phyloP scores from a whole-genome alignment of 2,888 invertebrate genomes.

The Notocelia uddmanniana region DNA sequence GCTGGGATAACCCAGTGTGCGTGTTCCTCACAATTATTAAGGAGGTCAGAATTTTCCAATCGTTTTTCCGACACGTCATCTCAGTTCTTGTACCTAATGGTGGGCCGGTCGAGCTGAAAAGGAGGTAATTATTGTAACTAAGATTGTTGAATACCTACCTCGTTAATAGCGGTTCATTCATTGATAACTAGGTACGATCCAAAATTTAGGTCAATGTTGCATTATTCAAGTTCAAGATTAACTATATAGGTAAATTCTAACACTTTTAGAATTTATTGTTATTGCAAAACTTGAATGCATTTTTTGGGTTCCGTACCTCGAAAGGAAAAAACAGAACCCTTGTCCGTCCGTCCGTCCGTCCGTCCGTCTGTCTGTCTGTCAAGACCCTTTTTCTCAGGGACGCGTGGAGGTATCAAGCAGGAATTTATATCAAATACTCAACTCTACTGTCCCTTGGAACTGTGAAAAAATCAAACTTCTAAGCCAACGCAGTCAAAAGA shows the following conservation, averaged over 20 bases:
- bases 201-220: constrained; percentile 40
- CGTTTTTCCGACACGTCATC: constrained; percentile 9
- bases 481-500: too few species aligned
- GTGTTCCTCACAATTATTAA: neutral
- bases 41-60: constrained; percentile 5
- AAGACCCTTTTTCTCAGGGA: too few species aligned
- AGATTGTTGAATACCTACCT: neutral
- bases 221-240: constrained; percentile 39
- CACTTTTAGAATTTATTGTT: neutral
- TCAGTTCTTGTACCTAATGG: neutral
- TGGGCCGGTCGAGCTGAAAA: neutral
- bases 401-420: too few species aligned
- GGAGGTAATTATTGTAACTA: neutral
- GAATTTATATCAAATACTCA: too few species aligned
- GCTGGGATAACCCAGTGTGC: neutral
- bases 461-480: too few species aligned
- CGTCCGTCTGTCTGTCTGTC: too few species aligned
- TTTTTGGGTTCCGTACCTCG: too few species aligned
- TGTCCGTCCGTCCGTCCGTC: too few species aligned
- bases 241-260: neutral
- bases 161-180: constrained; percentile 35
- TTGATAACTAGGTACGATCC: constrained; percentile 16
- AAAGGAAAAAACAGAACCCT: too few species aligned
- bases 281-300: neutral
- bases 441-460: too few species aligned